Conservation (phyloP, 2,797 vertebrate genomes). For the Smutsia gigantea region DNA sequence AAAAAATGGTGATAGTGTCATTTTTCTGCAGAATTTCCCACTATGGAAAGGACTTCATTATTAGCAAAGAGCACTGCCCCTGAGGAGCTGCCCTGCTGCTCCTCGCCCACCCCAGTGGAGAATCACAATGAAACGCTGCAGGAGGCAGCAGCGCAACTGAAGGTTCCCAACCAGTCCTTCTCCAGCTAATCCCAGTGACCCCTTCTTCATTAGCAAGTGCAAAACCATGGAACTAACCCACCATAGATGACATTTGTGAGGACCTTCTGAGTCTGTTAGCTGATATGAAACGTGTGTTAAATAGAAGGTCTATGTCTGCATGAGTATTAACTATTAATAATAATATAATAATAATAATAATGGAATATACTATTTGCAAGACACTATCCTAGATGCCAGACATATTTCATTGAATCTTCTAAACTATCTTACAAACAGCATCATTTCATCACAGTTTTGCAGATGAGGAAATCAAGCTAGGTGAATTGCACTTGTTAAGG, state of each 20-base stretch:
- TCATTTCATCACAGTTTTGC: background rate
- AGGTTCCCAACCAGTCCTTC: background rate
- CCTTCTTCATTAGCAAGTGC: background rate
- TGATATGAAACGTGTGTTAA: background rate
- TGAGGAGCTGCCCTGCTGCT: background rate
- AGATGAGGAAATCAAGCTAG: background rate
- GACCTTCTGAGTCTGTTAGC: background rate
- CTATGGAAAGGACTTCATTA: conserved; percentile 5
- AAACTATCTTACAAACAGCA: background rate
- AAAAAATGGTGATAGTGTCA: conserved; percentile 26
- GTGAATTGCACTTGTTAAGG: background rate
- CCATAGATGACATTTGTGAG: background rate
- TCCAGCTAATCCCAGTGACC: background rate
- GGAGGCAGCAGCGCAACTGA: background rate
- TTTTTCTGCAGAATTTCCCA: conserved; percentile 39
- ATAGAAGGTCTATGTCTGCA: background rate
- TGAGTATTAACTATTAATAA: background rate
- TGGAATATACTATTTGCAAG: background rate
- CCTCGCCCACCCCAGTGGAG: background rate
- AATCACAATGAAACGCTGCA: background rate
- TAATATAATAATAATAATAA: background rate
- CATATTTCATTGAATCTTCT: background rate
- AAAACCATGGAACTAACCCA: background rate
- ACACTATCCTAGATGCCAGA: background rate
- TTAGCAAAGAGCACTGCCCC: background rate